Evolutionary conservation across 2,888 invertebrate species (phyloP).

Genomic region (Diachrysia chrysitis): DNA sequence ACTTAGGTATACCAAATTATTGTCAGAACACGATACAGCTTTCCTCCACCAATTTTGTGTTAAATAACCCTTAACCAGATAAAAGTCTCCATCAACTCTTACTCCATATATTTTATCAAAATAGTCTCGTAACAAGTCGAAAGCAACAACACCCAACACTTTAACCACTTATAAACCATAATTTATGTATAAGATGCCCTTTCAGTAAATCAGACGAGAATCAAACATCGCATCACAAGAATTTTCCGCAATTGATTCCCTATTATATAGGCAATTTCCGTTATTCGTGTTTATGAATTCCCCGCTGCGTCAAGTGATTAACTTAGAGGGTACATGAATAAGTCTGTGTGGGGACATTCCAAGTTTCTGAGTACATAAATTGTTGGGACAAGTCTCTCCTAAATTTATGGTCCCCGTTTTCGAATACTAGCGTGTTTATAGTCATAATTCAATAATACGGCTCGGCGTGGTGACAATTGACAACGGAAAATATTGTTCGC

Average conservation of each 20-base stretch:
- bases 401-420: slow-evolving; percentile 71
- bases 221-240: slow-evolving; percentile 35
- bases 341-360: slow-evolving; percentile 65
- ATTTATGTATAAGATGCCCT: slow-evolving; percentile 18
- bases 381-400: slow-evolving; percentile 70
- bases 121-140: slow-evolving; percentile 8
- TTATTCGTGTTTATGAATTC: slow-evolving; percentile 64
- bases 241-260: slow-evolving; percentile 45
- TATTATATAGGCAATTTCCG: slow-evolving; percentile 59
- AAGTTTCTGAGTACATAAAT: slow-evolving; percentile 74
- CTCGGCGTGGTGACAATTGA: slow-evolving; percentile 64
- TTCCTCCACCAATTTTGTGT: neutral
- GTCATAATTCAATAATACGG: slow-evolving; percentile 69
- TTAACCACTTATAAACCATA: slow-evolving; percentile 20
- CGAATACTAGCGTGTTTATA: slow-evolving; percentile 64
- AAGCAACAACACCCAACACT: slow-evolving; percentile 19
- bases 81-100: neutral
- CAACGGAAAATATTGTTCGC: slow-evolving; percentile 63
- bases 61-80: neutral
- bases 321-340: slow-evolving; percentile 71
- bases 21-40: neutral
- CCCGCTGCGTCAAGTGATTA: slow-evolving; percentile 71
- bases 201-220: slow-evolving; percentile 33
- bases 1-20: too few relatives aligned
- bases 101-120: slow-evolving; percentile 13